Evolutionary conservation across 2,888 invertebrate species (phyloP).

Genomic region (Euplexia lucipara): DNA sequence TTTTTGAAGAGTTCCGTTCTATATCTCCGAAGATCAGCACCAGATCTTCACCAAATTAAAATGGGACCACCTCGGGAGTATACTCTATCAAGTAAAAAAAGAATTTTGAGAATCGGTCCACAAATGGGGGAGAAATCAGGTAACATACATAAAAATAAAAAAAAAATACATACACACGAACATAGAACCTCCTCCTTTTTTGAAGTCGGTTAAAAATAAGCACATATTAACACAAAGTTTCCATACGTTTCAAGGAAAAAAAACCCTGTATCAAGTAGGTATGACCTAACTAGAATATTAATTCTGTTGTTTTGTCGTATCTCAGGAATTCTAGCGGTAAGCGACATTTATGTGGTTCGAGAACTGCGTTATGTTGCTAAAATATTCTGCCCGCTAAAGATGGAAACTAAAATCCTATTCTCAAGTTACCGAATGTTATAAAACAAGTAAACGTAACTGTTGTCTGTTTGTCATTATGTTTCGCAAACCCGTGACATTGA

Average conservation of each 20-base stretch:
- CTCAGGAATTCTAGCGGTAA: constrained; percentile 26
- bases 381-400: constrained; percentile 12
- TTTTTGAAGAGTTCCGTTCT: no score
- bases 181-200: no score
- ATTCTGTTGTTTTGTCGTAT: constrained; percentile 13
- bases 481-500: constrained; percentile 45
- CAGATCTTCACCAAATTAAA: no score
- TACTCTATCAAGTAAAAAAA: no score
- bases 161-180: no score
- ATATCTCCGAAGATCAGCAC: no score
- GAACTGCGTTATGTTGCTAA: constrained; percentile 20
- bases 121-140: no score
- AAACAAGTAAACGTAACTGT: constrained; percentile 6
- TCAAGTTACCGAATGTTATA: constrained; percentile 21
- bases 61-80: no score
- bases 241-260: constrained; percentile 11
- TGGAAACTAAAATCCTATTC: constrained; percentile 3
- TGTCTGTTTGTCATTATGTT: constrained; percentile 22
- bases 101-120: no score
- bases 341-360: constrained; percentile 12
- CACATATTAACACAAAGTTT: background rate
- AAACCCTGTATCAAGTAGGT: background rate
- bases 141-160: no score
- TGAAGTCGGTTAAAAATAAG: no score
- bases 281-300: constrained; percentile 28